Conservation (phyloP, 2,888 invertebrate genomes). For the Eupithecia dodoneata region DNA sequence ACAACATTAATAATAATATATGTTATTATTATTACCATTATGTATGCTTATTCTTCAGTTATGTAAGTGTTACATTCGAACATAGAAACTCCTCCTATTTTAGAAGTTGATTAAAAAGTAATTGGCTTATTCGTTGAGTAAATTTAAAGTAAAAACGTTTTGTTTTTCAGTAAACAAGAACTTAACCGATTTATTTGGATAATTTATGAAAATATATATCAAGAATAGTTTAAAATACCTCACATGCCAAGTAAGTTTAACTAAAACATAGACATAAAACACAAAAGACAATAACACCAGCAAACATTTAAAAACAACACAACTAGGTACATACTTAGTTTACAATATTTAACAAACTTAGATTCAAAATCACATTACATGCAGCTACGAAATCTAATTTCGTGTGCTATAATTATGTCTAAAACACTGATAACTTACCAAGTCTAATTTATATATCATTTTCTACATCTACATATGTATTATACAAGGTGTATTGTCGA, state of each 20-base stretch:
- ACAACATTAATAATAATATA: too few species aligned
- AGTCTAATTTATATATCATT: neutral
- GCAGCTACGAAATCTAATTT: constrained; percentile 49
- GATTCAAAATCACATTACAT: constrained; percentile 33
- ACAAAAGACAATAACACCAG: constrained; percentile 15
- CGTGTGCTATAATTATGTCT: constrained; percentile 25
- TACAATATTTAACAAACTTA: neutral
- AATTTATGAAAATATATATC: neutral
- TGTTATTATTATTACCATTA: too few species aligned
- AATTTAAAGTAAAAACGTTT: neutral
- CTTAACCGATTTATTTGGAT: neutral
- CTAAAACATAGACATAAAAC: constrained; percentile 7
- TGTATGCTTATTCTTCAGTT: too few species aligned
- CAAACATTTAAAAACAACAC: constrained; percentile 29
- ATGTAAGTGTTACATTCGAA: too few species aligned
- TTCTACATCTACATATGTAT: neutral
- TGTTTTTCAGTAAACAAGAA: neutral
- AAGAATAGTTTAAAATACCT: neutral
- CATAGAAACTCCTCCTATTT: too few species aligned
- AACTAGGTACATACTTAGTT: constrained; percentile 17
- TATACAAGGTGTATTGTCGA: too few species aligned
- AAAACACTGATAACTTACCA: constrained; percentile 22
- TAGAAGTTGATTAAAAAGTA: neutral
- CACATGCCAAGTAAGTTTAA: constrained; percentile 10
- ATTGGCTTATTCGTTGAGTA: neutral